These are phyloP conservation scores for Germaria angustata DNA, from an alignment of 2,888 invertebrate species.

Conservation along the genomic window DNA sequence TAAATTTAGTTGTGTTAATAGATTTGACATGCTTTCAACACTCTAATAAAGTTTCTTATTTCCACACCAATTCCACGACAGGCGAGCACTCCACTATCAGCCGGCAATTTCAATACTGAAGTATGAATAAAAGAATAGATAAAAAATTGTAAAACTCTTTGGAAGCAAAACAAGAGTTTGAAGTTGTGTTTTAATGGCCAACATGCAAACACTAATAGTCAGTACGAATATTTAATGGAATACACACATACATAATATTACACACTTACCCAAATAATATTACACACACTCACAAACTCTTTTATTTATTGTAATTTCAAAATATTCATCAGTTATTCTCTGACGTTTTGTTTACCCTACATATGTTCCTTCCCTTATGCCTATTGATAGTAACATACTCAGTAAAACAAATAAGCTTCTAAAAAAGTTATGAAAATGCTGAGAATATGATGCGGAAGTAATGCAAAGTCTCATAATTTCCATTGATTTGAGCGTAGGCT, in stretches of 20 bases:
- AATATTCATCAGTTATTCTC: neutral
- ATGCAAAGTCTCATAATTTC: too few relatives aligned
- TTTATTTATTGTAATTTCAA: neutral
- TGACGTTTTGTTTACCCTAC: neutral
- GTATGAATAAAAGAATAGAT: constrained; percentile 3
- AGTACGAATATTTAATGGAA: constrained; percentile 20
- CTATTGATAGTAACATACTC: neutral
- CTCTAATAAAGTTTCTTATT: neutral
- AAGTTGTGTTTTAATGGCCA: constrained; percentile 43
- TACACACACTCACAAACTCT: neutral
- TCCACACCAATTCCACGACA: neutral
- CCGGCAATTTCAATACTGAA: constrained; percentile 53
- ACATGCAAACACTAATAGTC: constrained; percentile 50
- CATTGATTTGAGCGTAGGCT: too few relatives aligned
- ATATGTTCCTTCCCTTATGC: too few relatives aligned
- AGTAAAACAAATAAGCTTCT: neutral
- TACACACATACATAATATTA: neutral
- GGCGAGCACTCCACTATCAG: constrained; percentile 20
- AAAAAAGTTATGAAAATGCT: too few relatives aligned
- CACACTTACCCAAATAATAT: neutral
- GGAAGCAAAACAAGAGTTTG: constrained; percentile 2
- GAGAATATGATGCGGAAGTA: too few relatives aligned
- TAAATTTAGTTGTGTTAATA: neutral
- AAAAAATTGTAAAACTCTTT: constrained; percentile 5
- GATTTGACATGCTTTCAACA: constrained; percentile 29